Evolutionary conservation across 2,113 vertebrate species (phyloP).

Genomic region (Cynoglossus semilaevis): DNA sequence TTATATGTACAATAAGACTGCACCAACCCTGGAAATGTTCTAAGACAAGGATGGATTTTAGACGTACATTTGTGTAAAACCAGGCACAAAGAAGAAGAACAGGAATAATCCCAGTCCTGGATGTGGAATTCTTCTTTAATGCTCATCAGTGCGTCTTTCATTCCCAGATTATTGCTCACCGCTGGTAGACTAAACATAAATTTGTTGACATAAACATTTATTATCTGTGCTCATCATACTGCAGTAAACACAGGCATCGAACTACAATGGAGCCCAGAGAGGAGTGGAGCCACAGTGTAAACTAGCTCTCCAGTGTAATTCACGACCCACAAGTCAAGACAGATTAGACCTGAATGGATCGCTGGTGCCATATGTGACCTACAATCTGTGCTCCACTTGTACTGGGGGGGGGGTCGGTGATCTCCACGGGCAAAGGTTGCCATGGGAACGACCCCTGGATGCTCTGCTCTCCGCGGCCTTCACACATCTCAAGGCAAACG

Average conservation of each 20-base stretch:
- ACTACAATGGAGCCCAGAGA: slow-evolving; percentile 34
- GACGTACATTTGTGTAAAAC: no score
- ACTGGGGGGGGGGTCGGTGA: slow-evolving; percentile 71
- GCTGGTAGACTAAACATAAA: slow-evolving; percentile 18
- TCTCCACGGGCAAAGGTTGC: slow-evolving; percentile 77
- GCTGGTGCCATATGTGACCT: slow-evolving; percentile 81
- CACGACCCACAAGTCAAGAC: slow-evolving; percentile 73
- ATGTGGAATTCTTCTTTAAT: background rate
- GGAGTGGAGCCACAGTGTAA: slow-evolving; percentile 59
- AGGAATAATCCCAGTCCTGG: no score
- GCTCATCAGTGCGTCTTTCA: background rate
- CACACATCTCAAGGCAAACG: slow-evolving; percentile 65
- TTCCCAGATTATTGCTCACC: slow-evolving; percentile 5
- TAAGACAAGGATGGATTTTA: no score
- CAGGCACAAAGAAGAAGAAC: no score
- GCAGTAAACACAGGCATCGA: slow-evolving; percentile 47
- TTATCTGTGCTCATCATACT: slow-evolving; percentile 42
- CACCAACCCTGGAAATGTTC: no score
- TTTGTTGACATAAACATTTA: slow-evolving; percentile 55
- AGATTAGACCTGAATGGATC: slow-evolving; percentile 79
- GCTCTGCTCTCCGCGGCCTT: slow-evolving; percentile 47
- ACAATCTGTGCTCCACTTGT: slow-evolving; percentile 72
- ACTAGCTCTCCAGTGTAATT: slow-evolving; percentile 72
- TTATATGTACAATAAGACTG: no score
- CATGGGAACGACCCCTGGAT: slow-evolving; percentile 79